Evolutionary conservation across 2,888 invertebrate genomes (phyloP).

Genomic region (Rhogogaster chlorosoma): DNA sequence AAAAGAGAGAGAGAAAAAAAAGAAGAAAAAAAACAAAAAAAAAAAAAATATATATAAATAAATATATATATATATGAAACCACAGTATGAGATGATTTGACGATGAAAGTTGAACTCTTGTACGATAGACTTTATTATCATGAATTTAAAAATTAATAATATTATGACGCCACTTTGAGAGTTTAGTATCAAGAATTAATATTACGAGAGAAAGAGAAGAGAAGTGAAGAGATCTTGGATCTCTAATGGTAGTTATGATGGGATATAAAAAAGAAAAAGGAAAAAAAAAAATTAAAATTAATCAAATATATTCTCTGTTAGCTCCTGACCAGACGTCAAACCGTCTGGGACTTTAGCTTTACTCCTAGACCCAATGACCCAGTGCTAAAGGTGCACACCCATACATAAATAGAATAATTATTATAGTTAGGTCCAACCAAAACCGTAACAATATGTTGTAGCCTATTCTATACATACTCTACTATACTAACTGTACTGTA

Average conservation of each 20-base stretch:
- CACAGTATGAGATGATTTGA: slow-evolving; percentile 69
- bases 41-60: slow-evolving; percentile 54
- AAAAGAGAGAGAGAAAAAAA: slow-evolving; percentile 62
- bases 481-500: slow-evolving; percentile 73
- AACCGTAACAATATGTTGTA: slow-evolving; percentile 71
- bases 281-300: slow-evolving; percentile 58
- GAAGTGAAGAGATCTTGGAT: slow-evolving; percentile 69
- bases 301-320: slow-evolving; percentile 74
- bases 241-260: slow-evolving; percentile 71
- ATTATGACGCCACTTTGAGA: slow-evolving; percentile 69
- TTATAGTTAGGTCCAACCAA: slow-evolving; percentile 68
- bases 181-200: slow-evolving; percentile 71
- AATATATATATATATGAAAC: slow-evolving; percentile 55
- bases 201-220: slow-evolving; percentile 59
- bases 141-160: slow-evolving; percentile 72
- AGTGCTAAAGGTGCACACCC: slow-evolving; percentile 61
- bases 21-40: slow-evolving; percentile 49
- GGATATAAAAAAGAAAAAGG: slow-evolving; percentile 54
- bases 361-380: slow-evolving; percentile 62
- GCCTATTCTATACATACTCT: slow-evolving; percentile 72
- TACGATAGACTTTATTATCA: slow-evolving; percentile 75
- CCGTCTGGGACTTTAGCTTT: slow-evolving; percentile 54
- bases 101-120: slow-evolving; percentile 72
- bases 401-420: slow-evolving; percentile 61
- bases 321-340: slow-evolving; percentile 60